Percentiles rank a stretch among this genome's conserved stretches.
phyloP scores from a whole-genome alignment of 2,113 vertebrate species.

The Eleginops maclovinus region DNA sequence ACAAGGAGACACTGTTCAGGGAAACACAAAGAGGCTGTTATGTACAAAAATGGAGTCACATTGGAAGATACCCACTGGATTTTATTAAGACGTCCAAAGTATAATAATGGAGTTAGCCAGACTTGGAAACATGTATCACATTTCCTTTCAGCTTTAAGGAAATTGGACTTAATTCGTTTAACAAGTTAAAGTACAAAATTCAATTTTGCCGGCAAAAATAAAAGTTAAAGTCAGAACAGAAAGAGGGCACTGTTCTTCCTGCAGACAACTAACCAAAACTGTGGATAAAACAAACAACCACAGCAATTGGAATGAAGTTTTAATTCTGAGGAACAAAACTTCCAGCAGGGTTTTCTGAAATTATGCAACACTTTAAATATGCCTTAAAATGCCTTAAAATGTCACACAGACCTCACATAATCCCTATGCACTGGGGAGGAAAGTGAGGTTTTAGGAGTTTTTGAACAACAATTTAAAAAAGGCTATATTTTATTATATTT shows the following conservation, averaged over 20 bases:
- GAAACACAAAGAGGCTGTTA: background rate
- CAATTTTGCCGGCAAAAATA: background rate
- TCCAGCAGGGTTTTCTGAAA: background rate
- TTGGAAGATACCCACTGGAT: background rate
- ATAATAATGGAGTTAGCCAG: no score
- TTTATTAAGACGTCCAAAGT: background rate
- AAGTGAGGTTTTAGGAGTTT: background rate
- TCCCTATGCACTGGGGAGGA: background rate
- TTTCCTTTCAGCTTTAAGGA: no score
- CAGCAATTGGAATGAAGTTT: no score
- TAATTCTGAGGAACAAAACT: no score
- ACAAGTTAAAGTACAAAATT: background rate
- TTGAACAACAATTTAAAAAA: background rate
- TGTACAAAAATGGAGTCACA: background rate
- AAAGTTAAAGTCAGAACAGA: slow-evolving; percentile 19
- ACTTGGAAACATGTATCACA: background rate
- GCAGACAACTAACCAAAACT: slow-evolving; percentile 9
- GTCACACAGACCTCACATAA: background rate
- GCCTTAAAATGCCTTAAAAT: background rate
- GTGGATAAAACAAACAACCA: no score
- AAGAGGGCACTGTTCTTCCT: slow-evolving; percentile 26
- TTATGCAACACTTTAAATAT: no score
- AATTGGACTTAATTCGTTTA: no score
- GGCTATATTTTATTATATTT: background rate
- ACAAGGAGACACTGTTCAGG: background rate